phyloP scores from a whole-genome alignment of 2,797 vertebrate species.

The Oryzias dopingdopingensis region DNA sequence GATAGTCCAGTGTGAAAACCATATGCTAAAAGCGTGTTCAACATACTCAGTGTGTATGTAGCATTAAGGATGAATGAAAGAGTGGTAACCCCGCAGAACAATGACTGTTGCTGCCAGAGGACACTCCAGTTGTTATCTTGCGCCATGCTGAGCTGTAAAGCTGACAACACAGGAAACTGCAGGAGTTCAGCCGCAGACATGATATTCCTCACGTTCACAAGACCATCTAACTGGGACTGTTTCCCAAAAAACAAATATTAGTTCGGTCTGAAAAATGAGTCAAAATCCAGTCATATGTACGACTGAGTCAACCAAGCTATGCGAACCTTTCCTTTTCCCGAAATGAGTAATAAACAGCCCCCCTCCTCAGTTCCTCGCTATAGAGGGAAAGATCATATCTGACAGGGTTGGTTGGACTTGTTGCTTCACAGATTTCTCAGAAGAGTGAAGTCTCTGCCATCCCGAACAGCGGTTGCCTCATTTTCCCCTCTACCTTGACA shows the following conservation, averaged over 20 bases:
- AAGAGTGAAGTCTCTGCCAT: slow-evolving; percentile 42
- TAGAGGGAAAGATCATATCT: slow-evolving; percentile 47
- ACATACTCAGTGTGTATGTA: too few relatives aligned
- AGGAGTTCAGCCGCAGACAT: slow-evolving; percentile 50
- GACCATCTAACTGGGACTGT: slow-evolving; percentile 1
- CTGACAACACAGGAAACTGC: slow-evolving; percentile 42
- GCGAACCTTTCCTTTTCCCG: slow-evolving; percentile 46
- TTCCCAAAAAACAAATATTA: slow-evolving; percentile 16
- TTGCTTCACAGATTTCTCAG: slow-evolving; percentile 63
- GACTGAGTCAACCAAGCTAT: slow-evolving; percentile 51
- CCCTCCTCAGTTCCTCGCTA: slow-evolving; percentile 35
- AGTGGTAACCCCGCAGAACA: slow-evolving; percentile 57
- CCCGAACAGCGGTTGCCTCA: slow-evolving; percentile 39
- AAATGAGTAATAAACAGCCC: slow-evolving; percentile 44
- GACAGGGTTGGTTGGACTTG: slow-evolving; percentile 61
- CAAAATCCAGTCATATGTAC: slow-evolving; percentile 53
- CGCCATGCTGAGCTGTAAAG: slow-evolving; percentile 43
- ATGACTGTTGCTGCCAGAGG: slow-evolving; percentile 54
- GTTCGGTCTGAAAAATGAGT: slow-evolving; percentile 50
- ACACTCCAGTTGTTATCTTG: slow-evolving; percentile 50
- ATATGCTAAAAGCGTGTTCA: too few relatives aligned
- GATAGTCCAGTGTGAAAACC: too few relatives aligned
- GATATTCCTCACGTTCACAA: slow-evolving; percentile 14
- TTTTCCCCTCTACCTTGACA: slow-evolving; percentile 52
- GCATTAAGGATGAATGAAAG: slow-evolving; percentile 43